Evolutionary conservation across 2,113 vertebrate genomes (phyloP).

Genomic region (Tetrax tetrax): DNA sequence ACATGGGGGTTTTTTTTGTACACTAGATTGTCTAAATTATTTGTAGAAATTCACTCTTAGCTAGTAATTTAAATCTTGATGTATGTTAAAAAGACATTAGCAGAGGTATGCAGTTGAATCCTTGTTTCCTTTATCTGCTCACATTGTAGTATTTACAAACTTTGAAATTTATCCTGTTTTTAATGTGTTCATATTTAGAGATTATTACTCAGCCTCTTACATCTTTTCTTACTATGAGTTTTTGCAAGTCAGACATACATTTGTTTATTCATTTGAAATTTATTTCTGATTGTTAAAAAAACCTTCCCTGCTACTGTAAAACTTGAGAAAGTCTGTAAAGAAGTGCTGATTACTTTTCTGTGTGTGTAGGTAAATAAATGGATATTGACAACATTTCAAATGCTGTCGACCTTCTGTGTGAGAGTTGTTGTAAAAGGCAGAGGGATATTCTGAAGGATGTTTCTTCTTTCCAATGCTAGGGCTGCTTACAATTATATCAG

Average conservation of each 20-base stretch:
- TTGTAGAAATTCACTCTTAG: not conserved
- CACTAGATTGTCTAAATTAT: not conserved
- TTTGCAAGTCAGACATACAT: not conserved
- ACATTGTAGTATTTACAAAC: not conserved
- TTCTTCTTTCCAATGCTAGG: not conserved
- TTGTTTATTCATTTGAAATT: not conserved
- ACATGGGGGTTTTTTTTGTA: not conserved
- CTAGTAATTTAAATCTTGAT: not conserved
- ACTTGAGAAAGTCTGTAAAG: not conserved
- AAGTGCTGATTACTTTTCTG: not conserved
- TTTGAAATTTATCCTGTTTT: not conserved
- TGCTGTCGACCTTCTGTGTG: accelerated
- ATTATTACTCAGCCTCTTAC: not conserved
- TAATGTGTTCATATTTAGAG: not conserved
- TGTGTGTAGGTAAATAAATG: not conserved
- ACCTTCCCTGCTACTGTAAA: not conserved
- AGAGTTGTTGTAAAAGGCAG: not conserved
- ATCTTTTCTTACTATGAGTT: not conserved
- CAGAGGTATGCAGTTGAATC: not conserved
- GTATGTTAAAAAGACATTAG: not conserved
- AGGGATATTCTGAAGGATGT: not conserved
- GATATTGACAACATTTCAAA: not conserved
- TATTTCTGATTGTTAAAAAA: not conserved
- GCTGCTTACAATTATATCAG: not conserved
- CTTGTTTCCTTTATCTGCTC: not conserved